phyloP scores from a whole-genome alignment of 1,140 invertebrate genomes.

The Drosophila novamexicana region DNA sequence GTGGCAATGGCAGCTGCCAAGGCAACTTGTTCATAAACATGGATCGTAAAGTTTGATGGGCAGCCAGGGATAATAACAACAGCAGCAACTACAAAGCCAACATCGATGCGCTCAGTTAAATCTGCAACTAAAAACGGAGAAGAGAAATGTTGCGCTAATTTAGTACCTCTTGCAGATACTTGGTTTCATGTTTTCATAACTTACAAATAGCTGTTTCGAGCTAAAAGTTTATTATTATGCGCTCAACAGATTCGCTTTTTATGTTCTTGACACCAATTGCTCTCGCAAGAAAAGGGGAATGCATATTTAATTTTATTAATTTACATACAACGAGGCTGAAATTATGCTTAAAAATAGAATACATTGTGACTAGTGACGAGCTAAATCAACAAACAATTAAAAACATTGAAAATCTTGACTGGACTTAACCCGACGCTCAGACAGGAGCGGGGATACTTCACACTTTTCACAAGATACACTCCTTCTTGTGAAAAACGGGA shows the following conservation, averaged over 20 bases:
- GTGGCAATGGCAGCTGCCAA: conserved; percentile 36
- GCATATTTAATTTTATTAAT: no score
- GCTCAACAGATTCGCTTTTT: background rate
- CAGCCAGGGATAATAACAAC: conserved; percentile 5
- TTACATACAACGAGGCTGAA: no score
- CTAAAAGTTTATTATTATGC: conserved; percentile 10
- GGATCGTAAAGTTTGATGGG: conserved; percentile 44
- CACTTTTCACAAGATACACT: background rate
- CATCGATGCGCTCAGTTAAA: background rate
- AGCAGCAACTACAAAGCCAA: conserved; percentile 2
- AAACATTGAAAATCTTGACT: no score
- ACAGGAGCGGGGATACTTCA: background rate
- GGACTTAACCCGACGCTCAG: no score
- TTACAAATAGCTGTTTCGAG: background rate
- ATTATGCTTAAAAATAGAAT: no score
- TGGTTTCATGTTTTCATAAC: conserved; percentile 3
- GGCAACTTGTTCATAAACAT: conserved; percentile 44
- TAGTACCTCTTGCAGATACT: conserved; percentile 6
- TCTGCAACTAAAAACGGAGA: conserved; percentile 24
- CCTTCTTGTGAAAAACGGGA: no score
- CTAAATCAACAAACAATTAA: no score
- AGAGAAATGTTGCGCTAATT: conserved; percentile 19
- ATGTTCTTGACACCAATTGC: background rate
- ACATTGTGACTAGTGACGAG: no score
- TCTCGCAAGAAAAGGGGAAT: no score